Base-by-base conservation (phyloP, 2,888 invertebrate genomes). In the Archips crataeganus region DNA sequence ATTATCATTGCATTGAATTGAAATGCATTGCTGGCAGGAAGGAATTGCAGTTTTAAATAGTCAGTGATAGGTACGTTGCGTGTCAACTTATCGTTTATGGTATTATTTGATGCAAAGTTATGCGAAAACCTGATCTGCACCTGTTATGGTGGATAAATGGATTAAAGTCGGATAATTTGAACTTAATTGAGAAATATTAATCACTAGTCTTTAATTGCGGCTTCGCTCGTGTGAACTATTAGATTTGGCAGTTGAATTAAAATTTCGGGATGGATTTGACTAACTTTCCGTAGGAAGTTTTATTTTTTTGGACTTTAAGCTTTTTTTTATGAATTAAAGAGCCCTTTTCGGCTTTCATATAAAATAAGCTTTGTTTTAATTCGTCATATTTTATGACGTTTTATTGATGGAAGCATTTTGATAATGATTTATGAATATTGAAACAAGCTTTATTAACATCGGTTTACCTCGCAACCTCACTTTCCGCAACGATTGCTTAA, bases 91-190 rank as follows among this genome's bases (percentile, higher is more conserved):
- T 10, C 73, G 10, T 23, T 74, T 74, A 74, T 65, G 74, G 69
- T 13, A 49, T 64, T 69, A 74, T 69, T 60, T 36, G 69, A 74
- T 70, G 74, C 69, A 70, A 70, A 74, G 64, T 47, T 74, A 74
- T 74, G 74, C 74, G 65, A 61, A 65, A 57, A 64, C 51, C 36
- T 39, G 57, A 57, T 73, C 45, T 59, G 47, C 73, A 73, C 47
- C 73, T 79, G 78, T 67, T 77, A 73, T 63, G 76, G 78, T 73
- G 71, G 77, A 77, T 75, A 69, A 74, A 57, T 70, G 23, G 49
- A 65, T 42, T 69, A 60, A 66, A 32, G 64, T 72, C 47, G 62
- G 57, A 39, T 36, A 39, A 64, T 65, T 64, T 65, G 5, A 49
- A 64, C 32, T 63, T 57, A 57, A 57, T 57, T 57, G 2, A 9